Conservation (phyloP, 2,888 invertebrate genomes). For the Tinea semifulvella region DNA sequence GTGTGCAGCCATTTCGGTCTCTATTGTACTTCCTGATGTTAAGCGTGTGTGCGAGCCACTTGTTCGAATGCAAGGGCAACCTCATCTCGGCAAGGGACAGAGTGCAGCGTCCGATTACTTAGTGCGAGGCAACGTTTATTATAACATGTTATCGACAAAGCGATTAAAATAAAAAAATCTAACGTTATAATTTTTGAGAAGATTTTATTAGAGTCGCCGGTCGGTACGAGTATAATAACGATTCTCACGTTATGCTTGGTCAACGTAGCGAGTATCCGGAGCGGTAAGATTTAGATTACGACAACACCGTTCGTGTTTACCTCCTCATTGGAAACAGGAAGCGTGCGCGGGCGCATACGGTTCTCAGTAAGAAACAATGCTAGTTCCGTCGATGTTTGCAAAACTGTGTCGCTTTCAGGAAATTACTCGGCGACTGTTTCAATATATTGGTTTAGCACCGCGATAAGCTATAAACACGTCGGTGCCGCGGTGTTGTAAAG, state of each 20-base stretch:
- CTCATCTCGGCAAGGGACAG: slow-evolving; percentile 62
- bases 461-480: slow-evolving; percentile 2
- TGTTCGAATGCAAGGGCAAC: slow-evolving; percentile 65
- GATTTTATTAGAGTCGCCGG: neutral
- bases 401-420: slow-evolving; percentile 54
- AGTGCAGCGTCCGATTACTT: slow-evolving; percentile 65
- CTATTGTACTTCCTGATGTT: slow-evolving; percentile 64
- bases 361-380: slow-evolving; percentile 61
- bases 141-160: slow-evolving; percentile 2
- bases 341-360: slow-evolving; percentile 43
- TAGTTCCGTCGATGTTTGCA: slow-evolving; percentile 60
- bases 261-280: slow-evolving; percentile 18
- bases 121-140: slow-evolving; percentile 30
- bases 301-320: slow-evolving; percentile 39
- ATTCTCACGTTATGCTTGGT: slow-evolving; percentile 16
- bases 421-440: slow-evolving; percentile 25
- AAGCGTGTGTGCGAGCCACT: slow-evolving; percentile 55
- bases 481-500: neutral
- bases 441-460: slow-evolving; percentile 7
- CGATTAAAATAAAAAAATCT: neutral
- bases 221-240: neutral
- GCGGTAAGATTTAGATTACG: slow-evolving; percentile 16
- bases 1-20: slow-evolving; percentile 51
- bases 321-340: slow-evolving; percentile 62
- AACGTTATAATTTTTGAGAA: slow-evolving; percentile 4